phyloP scores from a whole-genome alignment of 2,888 invertebrate species.

The Siphlonurus alternatus region DNA sequence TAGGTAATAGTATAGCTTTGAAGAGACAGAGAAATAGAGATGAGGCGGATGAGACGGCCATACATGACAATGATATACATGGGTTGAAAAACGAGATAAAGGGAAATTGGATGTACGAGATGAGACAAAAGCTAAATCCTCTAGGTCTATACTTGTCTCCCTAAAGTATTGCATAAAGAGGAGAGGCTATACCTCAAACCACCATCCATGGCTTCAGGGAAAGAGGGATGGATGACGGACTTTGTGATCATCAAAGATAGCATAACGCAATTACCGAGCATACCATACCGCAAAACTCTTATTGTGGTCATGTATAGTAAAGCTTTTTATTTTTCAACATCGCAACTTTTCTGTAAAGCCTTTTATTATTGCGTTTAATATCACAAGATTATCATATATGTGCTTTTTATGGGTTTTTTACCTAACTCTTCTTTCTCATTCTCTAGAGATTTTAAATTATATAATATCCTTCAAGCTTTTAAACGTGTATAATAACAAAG shows the following conservation, averaged over 20 bases:
- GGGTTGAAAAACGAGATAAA: neutral
- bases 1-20: too few species aligned
- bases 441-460: neutral
- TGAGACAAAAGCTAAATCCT: neutral
- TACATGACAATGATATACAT: neutral
- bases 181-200: too few species aligned
- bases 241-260: neutral
- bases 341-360: neutral
- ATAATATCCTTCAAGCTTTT: too few species aligned
- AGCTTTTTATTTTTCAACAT: neutral
- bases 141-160: neutral
- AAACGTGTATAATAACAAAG: too few species aligned
- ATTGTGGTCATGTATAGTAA: neutral
- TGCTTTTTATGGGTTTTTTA: neutral
- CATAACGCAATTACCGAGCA: neutral
- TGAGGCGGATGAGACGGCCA: neutral
- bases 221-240: too few species aligned
- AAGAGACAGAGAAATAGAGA: neutral
- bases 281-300: neutral
- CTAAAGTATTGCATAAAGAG: neutral
- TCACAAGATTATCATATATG: neutral
- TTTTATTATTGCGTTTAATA: neutral
- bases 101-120: neutral
- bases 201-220: too few species aligned
- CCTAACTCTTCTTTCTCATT: neutral